Conservation (phyloP, 2,113 vertebrate genomes). For the Gopherus flavomarginatus region DNA sequence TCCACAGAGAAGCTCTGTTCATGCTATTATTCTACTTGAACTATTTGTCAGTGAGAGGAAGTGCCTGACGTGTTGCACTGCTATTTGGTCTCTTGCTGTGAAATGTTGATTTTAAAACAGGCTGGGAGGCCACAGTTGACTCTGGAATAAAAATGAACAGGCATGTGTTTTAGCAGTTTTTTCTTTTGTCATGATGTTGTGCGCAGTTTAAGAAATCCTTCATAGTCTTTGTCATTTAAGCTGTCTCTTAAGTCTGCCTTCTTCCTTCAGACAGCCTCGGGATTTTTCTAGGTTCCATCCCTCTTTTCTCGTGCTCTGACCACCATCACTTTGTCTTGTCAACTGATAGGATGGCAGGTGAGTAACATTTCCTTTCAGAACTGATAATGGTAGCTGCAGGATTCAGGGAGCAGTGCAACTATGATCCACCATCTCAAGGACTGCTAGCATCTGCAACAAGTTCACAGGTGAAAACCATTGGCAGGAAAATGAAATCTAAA, state of each 20-base stretch:
- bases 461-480: neutral
- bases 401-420: neutral
- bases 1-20: conserved; percentile 25
- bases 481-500: neutral
- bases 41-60: conserved; percentile 53
- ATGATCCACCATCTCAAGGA: neutral
- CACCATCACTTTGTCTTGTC: neutral
- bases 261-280: neutral
- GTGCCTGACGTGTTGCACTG: conserved; percentile 59
- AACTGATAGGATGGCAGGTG: conserved; percentile 25
- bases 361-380: conserved; percentile 29
- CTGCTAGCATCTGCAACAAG: neutral
- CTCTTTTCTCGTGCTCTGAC: conserved; percentile 38
- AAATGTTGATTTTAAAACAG: conserved; percentile 72
- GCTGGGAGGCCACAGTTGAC: conserved; percentile 35
- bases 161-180: conserved; percentile 37
- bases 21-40: conserved; percentile 16
- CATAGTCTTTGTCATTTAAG: conserved; percentile 15
- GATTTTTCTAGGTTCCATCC: conserved; percentile 40
- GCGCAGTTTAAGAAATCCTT: conserved; percentile 57
- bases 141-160: conserved; percentile 22
- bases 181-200: conserved; percentile 57
- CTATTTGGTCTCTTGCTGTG: conserved; percentile 63
- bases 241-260: neutral
- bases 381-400: neutral